A percentile compares a stretch with the other conserved stretches of the same genome.
Conservation (phyloP, 2,113 vertebrate species). For the Lepidothrix coronata region DNA sequence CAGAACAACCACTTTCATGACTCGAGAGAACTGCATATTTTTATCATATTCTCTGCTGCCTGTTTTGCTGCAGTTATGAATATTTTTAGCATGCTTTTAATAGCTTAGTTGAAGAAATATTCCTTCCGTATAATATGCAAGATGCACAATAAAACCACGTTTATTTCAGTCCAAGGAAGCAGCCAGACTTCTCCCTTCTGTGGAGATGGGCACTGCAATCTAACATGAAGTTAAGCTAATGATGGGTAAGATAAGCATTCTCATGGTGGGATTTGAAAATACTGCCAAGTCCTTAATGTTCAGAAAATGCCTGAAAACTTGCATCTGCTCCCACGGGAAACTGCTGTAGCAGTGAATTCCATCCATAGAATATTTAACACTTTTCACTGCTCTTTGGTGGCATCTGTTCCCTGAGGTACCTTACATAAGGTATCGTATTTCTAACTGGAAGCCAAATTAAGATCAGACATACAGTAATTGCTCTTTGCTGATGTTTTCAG, state of each 20-base stretch:
- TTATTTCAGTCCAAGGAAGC: neutral
- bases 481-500: constrained; percentile 12
- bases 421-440: neutral
- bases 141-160: neutral
- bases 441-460: constrained; percentile 13
- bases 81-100: neutral
- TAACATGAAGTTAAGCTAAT: neutral
- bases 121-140: neutral
- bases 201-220: neutral
- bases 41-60: neutral
- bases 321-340: neutral
- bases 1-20: neutral
- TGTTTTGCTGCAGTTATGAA: neutral
- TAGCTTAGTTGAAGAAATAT: neutral
- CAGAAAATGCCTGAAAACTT: constrained; percentile 29
- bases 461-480: neutral
- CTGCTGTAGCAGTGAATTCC: neutral
- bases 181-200: neutral
- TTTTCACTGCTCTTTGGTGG: constrained; percentile 13
- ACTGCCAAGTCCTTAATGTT: neutral
- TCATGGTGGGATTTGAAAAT: neutral
- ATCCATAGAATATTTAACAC: neutral
- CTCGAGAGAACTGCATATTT: neutral
- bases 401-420: constrained; percentile 6
- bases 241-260: neutral